Evolutionary conservation across 2,888 invertebrate genomes (phyloP), one percentile per base, ranked within the genome.

Genomic region (Muscina levida): DNA sequence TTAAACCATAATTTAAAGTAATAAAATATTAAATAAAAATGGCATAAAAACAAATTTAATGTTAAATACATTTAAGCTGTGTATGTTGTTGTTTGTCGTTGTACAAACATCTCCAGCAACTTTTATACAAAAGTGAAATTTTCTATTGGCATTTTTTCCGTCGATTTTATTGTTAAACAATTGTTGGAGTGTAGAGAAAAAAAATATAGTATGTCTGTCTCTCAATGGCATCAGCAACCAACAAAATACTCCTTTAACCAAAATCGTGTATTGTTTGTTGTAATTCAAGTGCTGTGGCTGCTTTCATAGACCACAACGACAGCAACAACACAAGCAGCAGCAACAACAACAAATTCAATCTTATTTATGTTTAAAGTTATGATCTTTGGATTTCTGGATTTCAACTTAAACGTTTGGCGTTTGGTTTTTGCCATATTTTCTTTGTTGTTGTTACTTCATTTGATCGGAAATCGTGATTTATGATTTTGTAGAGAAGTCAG

Each of bases 401-500:
- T 31, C 31, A 31, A 31, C 31, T 31, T 42, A 62, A 62, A 62
- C 62, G 62, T 62, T 62, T 62, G 39, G 15, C 39, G 42, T 62
- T 62, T 62, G 39, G 22, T 19, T 59, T 59, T 31, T 59, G 57
- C 57, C 37, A 57, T 6, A 57, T 57, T 57, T 57, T 74, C 74
- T 57, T n/a, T n/a, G n/a, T n/a, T n/a, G n/a, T n/a, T n/a, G n/a
- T 79, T 76, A 70, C 72, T 77, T 77, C 72, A 62, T 77, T 81
- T 77, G 81, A 81, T 81, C 81, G 81, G 81, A 81, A 81, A 81
- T 81, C 81, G 81, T 81, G 81, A 81, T 81, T 81, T 81, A 81
- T 81, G 81, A 81, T 81, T 77, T 81, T 77, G 81, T 77, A 70
- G 24, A 62, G 62, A 31, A 62, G 62, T 62, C 42, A n/a, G 15